phyloP scores from a whole-genome alignment of 2,797 vertebrate species.

The Numenius phaeopus region DNA sequence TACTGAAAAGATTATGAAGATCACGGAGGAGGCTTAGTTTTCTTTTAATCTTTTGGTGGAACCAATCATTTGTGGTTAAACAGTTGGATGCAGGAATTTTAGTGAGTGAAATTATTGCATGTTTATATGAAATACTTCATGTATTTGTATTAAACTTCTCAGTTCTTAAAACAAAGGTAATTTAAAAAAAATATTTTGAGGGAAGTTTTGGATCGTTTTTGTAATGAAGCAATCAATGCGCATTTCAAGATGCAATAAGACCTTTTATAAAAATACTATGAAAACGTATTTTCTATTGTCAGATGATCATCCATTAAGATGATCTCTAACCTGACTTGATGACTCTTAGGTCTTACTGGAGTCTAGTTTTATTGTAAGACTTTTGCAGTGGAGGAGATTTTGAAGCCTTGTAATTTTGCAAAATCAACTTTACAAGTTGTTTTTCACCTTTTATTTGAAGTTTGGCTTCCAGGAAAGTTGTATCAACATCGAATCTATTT shows the following conservation, averaged over 20 bases:
- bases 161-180: not conserved
- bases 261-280: not conserved
- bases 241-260: not conserved
- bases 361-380: not conserved
- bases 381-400: not conserved
- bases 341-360: not conserved
- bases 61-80: not conserved
- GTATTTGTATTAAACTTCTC: not conserved
- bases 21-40: constrained; percentile 30
- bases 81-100: not conserved
- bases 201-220: not conserved
- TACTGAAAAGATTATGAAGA: constrained; percentile 75
- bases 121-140: not conserved
- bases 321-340: not conserved
- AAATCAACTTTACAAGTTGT: not conserved
- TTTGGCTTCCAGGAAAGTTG: not conserved
- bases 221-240: not conserved
- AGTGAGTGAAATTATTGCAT: not conserved
- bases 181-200: not conserved
- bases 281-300: not conserved
- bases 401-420: not conserved
- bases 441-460: not conserved
- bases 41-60: not conserved
- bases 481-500: not conserved
- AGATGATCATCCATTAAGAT: not conserved